Evolutionary conservation across 2,888 invertebrate species (phyloP).

Genomic region (Dromius quadrimaculatus): DNA sequence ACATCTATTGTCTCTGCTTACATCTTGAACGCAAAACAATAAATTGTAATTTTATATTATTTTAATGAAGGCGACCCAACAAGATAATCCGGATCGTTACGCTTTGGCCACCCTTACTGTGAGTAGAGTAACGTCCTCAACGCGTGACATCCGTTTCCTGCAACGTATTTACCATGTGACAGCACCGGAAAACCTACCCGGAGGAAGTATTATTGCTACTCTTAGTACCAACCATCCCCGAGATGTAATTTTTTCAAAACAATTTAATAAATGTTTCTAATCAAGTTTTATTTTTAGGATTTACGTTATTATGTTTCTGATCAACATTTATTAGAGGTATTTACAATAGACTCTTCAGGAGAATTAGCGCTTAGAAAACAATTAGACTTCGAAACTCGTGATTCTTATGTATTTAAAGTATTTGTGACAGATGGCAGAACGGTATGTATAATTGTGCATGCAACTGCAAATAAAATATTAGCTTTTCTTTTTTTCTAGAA

Average conservation of each 20-base stretch:
- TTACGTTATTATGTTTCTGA: conserved; percentile 83
- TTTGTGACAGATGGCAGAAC: conserved; percentile 84
- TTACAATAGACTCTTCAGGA: conserved; percentile 82
- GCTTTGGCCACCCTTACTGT: conserved; percentile 86
- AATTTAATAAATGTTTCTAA: background rate
- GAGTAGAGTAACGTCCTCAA: conserved; percentile 66
- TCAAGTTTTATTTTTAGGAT: conserved; percentile 65
- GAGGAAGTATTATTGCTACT: conserved; percentile 80
- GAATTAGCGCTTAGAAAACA: conserved; percentile 81
- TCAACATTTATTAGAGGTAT: conserved; percentile 78
- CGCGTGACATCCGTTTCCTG: conserved; percentile 73
- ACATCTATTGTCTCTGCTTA: background rate
- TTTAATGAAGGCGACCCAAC: conserved; percentile 77
- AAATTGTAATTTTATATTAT: background rate
- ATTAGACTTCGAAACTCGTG: conserved; percentile 82
- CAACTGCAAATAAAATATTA: conserved; percentile 20
- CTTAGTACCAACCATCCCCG: conserved; percentile 76
- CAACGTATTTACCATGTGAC: conserved; percentile 78
- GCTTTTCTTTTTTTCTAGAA: conserved; percentile 70
- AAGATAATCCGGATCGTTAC: conserved; percentile 89
- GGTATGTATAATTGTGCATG: conserved; percentile 66
- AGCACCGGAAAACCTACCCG: conserved; percentile 81
- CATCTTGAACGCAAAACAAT: background rate
- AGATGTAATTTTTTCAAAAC: conserved; percentile 61
- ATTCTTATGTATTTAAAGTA: conserved; percentile 81